Percentiles rank a stretch among this genome's conserved stretches.
phyloP scores from a whole-genome alignment of 2,113 vertebrate genomes.

The Protobothrops mucrosquamatus region DNA sequence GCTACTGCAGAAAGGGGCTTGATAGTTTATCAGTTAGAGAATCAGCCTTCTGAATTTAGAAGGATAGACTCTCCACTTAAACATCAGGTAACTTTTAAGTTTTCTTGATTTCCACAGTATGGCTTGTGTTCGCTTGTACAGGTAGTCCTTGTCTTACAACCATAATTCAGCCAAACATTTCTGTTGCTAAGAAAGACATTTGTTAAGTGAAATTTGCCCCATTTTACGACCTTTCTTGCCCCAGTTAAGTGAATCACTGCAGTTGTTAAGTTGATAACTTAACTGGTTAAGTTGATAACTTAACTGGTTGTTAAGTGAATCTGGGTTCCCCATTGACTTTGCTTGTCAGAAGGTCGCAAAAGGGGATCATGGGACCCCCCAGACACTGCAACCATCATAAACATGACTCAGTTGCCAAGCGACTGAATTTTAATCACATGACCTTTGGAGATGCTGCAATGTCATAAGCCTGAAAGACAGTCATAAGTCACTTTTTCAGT shows the following conservation, averaged over 20 bases:
- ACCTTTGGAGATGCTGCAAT: neutral
- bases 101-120: neutral
- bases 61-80: constrained; percentile 97
- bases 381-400: neutral
- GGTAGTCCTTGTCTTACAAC: neutral
- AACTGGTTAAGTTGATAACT: too few relatives aligned
- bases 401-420: neutral
- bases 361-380: neutral
- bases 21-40: constrained; percentile 97
- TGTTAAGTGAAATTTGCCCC: neutral
- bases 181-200: neutral
- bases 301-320: neutral
- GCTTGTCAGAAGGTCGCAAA: neutral
- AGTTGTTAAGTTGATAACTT: too few relatives aligned
- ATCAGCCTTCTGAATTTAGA: constrained; percentile 95
- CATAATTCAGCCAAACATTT: neutral
- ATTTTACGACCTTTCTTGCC: neutral
- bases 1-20: constrained; percentile 94
- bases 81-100: constrained; percentile 81
- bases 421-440: neutral
- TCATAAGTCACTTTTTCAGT: neutral
- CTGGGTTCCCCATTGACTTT: neutral
- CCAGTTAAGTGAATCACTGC: neutral
- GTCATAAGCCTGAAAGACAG: neutral
- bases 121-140: neutral